A percentile compares a stretch with the other conserved stretches of the same genome.
Evolutionary conservation across 2,113 vertebrate species (phyloP).

Genomic region (Petrocephalus microphthalmus): DNA sequence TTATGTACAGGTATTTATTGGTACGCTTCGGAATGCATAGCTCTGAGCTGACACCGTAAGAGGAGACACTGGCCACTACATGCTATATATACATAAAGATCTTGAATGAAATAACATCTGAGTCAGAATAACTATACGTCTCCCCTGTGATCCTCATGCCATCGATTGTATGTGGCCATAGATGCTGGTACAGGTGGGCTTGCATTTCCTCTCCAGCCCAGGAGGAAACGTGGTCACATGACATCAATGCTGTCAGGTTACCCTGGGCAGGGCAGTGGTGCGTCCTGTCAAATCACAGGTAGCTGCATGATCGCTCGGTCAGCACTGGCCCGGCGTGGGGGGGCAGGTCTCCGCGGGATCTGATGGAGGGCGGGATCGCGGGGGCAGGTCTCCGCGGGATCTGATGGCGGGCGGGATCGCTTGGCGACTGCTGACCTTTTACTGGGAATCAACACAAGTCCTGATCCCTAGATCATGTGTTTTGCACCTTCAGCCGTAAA

Average conservation of each 20-base stretch:
- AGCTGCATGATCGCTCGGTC: neutral
- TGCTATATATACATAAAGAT: neutral
- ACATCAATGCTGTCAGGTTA: neutral
- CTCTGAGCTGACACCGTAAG: slow-evolving; percentile 27
- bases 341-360: neutral
- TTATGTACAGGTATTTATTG: slow-evolving; percentile 27
- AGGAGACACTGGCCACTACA: neutral
- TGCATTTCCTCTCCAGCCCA: neutral
- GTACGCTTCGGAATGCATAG: neutral
- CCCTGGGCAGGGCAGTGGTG: neutral
- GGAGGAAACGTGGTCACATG: neutral
- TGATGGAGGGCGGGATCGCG: neutral
- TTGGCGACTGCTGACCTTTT: neutral
- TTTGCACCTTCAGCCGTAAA: neutral
- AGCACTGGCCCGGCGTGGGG: neutral
- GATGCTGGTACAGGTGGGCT: neutral
- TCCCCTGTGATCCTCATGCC: neutral
- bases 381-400: neutral
- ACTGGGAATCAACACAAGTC: neutral
- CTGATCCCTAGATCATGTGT: neutral
- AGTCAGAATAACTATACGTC: neutral
- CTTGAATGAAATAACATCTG: neutral
- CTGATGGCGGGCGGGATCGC: neutral
- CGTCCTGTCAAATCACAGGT: neutral
- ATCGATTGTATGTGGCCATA: neutral